Base-by-base conservation (phyloP, 2,888 invertebrate genomes). In the Thalpophila matura region DNA sequence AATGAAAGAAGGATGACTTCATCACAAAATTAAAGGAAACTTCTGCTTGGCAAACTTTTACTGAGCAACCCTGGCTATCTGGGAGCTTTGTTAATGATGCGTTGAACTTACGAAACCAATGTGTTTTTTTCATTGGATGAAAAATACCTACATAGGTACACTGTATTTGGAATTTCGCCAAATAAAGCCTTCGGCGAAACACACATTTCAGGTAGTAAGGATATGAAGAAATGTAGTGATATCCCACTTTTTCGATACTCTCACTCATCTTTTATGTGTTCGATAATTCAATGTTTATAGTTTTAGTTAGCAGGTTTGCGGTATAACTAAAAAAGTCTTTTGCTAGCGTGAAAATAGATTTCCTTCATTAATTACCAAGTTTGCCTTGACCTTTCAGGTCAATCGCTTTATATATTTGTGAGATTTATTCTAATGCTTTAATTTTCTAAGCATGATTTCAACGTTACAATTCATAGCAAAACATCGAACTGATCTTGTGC, bases 221-320 rank as follows among this genome's bases (percentile, higher is more conserved):
- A 9, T 10, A 35, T 16, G 14, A 5, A 14, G 26, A 33, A 33
- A 14, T 31, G 12, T 31, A 33, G 33, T 33, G 14, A 33, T 14
- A 5, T 33, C 14, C 5, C 14, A 14, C 3, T 33, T 33, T 33
- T 33, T 33, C 33, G 33, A n/a, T 7, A 33, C n/a, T 6, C 14
- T 33, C 14, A n/a, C 12, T 33, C 14, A 14, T n/a, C 6, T 33
- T 14, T 14, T 14, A 6, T 14, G 33, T 14, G n/a, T n/a, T n/a
- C 7, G n/a, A 14, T 6, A 24, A 7, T 27, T 7, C 27, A 6
- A 9, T 27, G 27, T 24, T 24, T 24, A 6, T 82, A 76, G 10
- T 38, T n/a, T n/a, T n/a, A n/a, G n/a, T n/a, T n/a, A n/a, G n/a
- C n/a, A n/a, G n/a, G n/a, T n/a, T n/a, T n/a, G n/a, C 50, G 3